Evolutionary conservation across 2,888 invertebrate species (phyloP).

Genomic region (Torymus texanus): DNA sequence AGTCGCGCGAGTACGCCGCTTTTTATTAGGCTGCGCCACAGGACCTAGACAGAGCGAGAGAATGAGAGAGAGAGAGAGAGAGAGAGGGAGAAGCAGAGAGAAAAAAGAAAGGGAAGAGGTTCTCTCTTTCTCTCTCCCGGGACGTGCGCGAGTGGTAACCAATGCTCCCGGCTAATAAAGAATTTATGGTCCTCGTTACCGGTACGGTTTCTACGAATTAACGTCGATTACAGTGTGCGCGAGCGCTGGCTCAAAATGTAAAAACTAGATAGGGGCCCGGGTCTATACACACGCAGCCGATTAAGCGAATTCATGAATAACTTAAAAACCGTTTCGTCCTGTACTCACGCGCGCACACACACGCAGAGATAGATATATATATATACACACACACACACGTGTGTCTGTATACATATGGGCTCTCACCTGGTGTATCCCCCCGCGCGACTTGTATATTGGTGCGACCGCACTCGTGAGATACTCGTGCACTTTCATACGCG

Average conservation of each 20-base stretch:
- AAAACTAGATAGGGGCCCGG: conserved; percentile 62
- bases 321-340: conserved; percentile 62
- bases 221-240: conserved; percentile 70
- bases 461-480: conserved; percentile 46
- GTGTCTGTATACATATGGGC: no score
- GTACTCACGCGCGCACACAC: conserved; percentile 38
- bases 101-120: conserved; percentile 52
- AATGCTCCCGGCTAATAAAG: conserved; percentile 70
- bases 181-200: conserved; percentile 74
- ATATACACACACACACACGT: no score
- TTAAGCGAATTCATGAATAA: conserved; percentile 75
- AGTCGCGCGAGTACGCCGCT: conserved; percentile 31
- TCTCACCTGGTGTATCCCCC: neutral
- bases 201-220: conserved; percentile 74
- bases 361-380: no score
- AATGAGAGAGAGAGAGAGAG: conserved; percentile 33
- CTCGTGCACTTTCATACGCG: neutral
- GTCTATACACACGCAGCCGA: conserved; percentile 69
- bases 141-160: conserved; percentile 54
- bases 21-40: conserved; percentile 53
- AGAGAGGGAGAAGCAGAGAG: conserved; percentile 47
- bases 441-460: neutral
- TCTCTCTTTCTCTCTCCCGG: no score
- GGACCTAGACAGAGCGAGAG: conserved; percentile 41
- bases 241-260: conserved; percentile 61